A percentile compares a stretch with the other conserved stretches of the same genome.
Conservation (phyloP, 1,140 invertebrate genomes). For the Bursaphelenchus mucronatus region DNA sequence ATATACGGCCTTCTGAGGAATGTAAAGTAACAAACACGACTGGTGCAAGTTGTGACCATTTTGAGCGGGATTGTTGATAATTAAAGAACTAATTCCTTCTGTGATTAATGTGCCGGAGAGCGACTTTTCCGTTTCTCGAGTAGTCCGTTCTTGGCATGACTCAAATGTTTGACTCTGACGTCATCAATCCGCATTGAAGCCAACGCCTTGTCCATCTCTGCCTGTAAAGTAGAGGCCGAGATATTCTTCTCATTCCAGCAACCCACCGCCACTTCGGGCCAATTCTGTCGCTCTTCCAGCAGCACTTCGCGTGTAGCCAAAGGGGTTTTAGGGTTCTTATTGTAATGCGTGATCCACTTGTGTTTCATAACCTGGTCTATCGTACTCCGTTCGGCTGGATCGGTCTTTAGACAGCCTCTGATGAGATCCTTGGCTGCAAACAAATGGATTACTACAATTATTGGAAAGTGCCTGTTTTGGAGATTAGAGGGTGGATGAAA, state of each 20-base stretch:
- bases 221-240: conserved; percentile 66
- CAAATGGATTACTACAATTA: background rate
- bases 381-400: conserved; percentile 79
- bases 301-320: conserved; percentile 23
- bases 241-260: background rate
- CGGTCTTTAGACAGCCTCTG: conserved; percentile 82
- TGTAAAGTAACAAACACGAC: background rate
- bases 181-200: conserved; percentile 92
- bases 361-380: conserved; percentile 85
- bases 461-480: background rate
- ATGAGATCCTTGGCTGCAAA: conserved; percentile 84
- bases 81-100: background rate
- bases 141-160: conserved; percentile 51
- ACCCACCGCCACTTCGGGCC: conserved; percentile 75
- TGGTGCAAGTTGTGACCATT: background rate
- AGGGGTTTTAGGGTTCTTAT: conserved; percentile 47
- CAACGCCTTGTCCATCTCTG: conserved; percentile 93
- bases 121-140: conserved; percentile 30
- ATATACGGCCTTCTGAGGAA: background rate
- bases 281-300: conserved; percentile 72
- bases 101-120: conserved; percentile 1
- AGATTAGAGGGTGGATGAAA: conserved; percentile 61
- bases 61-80: background rate
- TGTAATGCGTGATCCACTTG: conserved; percentile 74
- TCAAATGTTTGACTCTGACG: conserved; percentile 57